Conservation (phyloP, 2,888 invertebrate genomes). For the Torymus auratus region DNA sequence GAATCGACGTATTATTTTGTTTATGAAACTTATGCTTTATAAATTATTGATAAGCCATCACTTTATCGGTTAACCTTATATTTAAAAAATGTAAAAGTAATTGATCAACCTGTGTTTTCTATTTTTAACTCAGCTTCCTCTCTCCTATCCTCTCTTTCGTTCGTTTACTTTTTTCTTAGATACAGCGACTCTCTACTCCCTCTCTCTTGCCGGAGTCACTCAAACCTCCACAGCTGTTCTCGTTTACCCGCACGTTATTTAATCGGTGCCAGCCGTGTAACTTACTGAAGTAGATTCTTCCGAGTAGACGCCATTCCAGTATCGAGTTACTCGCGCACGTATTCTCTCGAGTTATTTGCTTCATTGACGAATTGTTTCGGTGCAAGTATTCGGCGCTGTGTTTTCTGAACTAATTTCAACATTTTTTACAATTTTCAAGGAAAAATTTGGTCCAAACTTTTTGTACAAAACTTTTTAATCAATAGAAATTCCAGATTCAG, state of each 20-base stretch:
- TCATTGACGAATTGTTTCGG: slow-evolving; percentile 40
- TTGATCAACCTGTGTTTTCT: too few relatives aligned
- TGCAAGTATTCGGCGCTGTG: background rate
- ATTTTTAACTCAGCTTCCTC: background rate
- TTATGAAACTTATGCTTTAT: too few relatives aligned
- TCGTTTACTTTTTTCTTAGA: slow-evolving; percentile 19
- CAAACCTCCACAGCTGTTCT: slow-evolving; percentile 43
- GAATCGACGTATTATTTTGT: too few relatives aligned
- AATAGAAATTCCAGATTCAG: too few relatives aligned
- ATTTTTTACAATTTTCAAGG: too few relatives aligned
- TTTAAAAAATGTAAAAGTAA: too few relatives aligned
- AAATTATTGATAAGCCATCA: too few relatives aligned
- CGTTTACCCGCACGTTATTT: slow-evolving; percentile 47
- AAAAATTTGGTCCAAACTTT: too few relatives aligned
- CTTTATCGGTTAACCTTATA: too few relatives aligned
- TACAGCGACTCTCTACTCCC: slow-evolving; percentile 18
- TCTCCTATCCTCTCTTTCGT: background rate
- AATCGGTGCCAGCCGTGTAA: slow-evolving; percentile 50
- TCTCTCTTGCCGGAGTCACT: slow-evolving; percentile 14
- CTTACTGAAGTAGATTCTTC: slow-evolving; percentile 48
- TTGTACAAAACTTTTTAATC: too few relatives aligned
- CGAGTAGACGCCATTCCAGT: slow-evolving; percentile 37
- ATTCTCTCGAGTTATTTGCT: slow-evolving; percentile 37
- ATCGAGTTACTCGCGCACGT: slow-evolving; percentile 46
- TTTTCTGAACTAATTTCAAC: too few relatives aligned